Evolutionary conservation across 2,888 invertebrate genomes (phyloP), one percentile per base, ranked within the genome.

Genomic region (Lasioglossum pauxillum): DNA sequence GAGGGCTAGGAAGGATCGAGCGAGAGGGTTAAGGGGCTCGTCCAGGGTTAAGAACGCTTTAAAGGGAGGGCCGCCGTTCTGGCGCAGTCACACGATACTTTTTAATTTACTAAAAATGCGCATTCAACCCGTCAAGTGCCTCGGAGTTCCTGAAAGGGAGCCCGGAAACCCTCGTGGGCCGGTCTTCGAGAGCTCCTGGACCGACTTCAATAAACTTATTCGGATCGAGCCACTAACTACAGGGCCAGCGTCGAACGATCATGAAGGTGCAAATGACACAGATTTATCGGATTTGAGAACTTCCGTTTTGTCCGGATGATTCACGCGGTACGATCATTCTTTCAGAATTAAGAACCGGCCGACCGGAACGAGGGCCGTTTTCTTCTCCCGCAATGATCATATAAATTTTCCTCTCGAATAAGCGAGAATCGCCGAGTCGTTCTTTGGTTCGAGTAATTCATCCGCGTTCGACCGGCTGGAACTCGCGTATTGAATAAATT

Each of bases 21-120:
- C 72, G 90, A 92, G 91, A 88, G 88, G 90, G 92, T 92, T 92
- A 91, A 91, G 86, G 87, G 92, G 83, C 80, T 89, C 80, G 89
- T 74, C 86, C 90, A 89, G 90, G 89, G 92, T 94, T 93, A 93
- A 93, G 93, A 94, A 94, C 92, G 94, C 93, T 95, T 94, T 93
- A 92, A 90, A 93, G 92, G 90, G 89, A 90, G 91, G 91, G 91
- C 88, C 23, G 27, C 89, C 91, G 89, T 93, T 90, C 93, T 92
- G 93, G 92, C 92, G 91, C 94, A 94, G 94, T 95, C 94, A 93
- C 94, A 94, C 93, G 94, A 94, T 95, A 94, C 94, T 95, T 95
- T 95, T 95, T 95, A 95, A 95, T 95, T 95, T 94, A 94, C 93
- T 94, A 94, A 95, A 94, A 95, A 95, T 95, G 94, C 93, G 93